These are phyloP conservation scores for Drosophila cardini DNA, from an alignment of 1,140 invertebrate genomes.

Conservation along the genomic window DNA sequence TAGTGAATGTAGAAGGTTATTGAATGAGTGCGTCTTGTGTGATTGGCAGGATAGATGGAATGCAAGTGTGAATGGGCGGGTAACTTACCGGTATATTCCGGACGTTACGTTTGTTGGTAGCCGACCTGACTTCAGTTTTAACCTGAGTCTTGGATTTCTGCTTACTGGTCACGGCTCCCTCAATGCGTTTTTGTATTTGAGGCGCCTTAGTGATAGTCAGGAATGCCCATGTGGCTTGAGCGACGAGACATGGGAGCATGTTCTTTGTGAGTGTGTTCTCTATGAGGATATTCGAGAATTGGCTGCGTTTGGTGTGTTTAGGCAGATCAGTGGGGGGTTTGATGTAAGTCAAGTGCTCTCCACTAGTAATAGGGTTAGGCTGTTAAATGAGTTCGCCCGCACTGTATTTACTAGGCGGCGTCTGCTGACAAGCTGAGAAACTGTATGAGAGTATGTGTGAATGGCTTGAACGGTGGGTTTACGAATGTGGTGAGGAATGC, in stretches of 20 bases:
- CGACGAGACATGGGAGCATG: slow-evolving; percentile 20
- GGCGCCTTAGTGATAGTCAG: not conserved
- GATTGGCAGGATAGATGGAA: slow-evolving; percentile 16
- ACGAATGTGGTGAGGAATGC: too few relatives aligned
- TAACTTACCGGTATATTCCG: too few relatives aligned
- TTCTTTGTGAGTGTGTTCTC: slow-evolving; percentile 33
- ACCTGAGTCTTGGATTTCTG: slow-evolving; percentile 28
- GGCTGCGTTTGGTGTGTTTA: not conserved
- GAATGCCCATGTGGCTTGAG: not conserved
- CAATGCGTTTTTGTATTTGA: slow-evolving; percentile 6
- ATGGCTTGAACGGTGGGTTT: too few relatives aligned
- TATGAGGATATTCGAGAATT: slow-evolving; percentile 14
- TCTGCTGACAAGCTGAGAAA: too few relatives aligned
- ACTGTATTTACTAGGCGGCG: slow-evolving; percentile 17
- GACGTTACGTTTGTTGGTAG: not conserved
- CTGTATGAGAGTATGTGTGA: too few relatives aligned
- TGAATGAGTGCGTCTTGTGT: slow-evolving; percentile 17
- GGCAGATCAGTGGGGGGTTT: not conserved
- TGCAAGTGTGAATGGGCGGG: not conserved
- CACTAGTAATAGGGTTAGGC: slow-evolving; percentile 6
- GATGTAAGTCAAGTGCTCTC: slow-evolving; percentile 25
- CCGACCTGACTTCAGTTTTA: slow-evolving; percentile 23
- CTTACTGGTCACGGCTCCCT: slow-evolving; percentile 28
- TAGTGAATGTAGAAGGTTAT: not conserved
- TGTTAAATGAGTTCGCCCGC: slow-evolving; percentile 13